phyloP scores from a whole-genome alignment of 2,797 vertebrate genomes.

The Pristis pectinata region DNA sequence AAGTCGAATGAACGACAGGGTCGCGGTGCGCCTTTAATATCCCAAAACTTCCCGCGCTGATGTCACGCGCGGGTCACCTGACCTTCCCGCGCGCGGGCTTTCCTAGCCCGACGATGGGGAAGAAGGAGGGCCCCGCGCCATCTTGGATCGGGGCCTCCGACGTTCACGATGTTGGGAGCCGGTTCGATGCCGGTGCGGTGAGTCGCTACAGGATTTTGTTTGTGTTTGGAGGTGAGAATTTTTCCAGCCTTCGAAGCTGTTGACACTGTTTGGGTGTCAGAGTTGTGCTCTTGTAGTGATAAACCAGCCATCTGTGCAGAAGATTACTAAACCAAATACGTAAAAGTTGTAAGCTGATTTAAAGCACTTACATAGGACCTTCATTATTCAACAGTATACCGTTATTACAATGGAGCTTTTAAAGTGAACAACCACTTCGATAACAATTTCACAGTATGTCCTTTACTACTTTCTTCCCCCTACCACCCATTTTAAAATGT shows the following conservation, averaged over 20 bases:
- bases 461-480: background rate
- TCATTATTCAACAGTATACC: background rate
- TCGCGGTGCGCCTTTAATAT: no score
- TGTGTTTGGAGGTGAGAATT: background rate
- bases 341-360: conserved; percentile 46
- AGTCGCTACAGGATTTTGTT: no score
- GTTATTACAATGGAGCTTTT: background rate
- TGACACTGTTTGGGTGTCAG: conserved; percentile 33
- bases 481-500: background rate
- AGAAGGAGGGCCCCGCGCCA: no score
- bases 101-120: no score
- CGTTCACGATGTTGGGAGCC: no score
- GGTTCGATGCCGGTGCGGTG: no score
- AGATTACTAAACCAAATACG: conserved; percentile 48
- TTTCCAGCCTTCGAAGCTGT: background rate
- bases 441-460: background rate
- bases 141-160: no score
- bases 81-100: no score
- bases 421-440: background rate
- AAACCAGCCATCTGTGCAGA: conserved; percentile 43
- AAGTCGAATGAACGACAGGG: no score
- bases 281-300: background rate
- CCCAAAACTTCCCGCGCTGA: no score
- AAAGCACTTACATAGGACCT: background rate
- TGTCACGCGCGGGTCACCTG: no score